These are phyloP conservation scores for Byasa hedistus DNA, from an alignment of 2,888 invertebrate genomes.

Conservation along the genomic window DNA sequence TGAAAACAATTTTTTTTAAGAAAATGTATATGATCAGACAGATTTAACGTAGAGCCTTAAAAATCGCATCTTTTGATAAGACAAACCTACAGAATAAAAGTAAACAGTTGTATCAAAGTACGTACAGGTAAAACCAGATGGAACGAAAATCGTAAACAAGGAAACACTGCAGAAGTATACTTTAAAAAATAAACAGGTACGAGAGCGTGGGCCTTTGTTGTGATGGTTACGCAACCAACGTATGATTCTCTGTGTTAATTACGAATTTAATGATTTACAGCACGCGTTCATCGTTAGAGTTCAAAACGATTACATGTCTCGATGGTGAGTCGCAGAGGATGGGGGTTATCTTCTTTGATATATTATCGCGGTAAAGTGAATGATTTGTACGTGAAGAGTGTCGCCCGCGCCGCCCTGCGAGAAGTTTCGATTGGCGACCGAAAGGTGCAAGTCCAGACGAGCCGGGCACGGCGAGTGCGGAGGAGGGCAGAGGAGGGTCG, in stretches of 20 bases:
- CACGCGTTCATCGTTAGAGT: slow-evolving; percentile 1
- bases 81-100: neutral
- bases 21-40: neutral
- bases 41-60: neutral
- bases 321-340: slow-evolving; percentile 6
- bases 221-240: slow-evolving; percentile 18
- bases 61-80: neutral
- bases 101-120: neutral
- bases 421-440: slow-evolving; percentile 30
- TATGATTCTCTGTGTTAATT: slow-evolving; percentile 16
- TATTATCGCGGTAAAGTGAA: slow-evolving; percentile 6
- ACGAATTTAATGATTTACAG: slow-evolving; percentile 16
- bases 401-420: neutral
- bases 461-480: slow-evolving; percentile 32
- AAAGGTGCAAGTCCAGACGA: slow-evolving; percentile 35
- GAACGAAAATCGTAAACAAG: neutral
- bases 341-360: slow-evolving; percentile 20
- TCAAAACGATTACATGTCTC: slow-evolving; percentile 13
- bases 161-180: neutral
- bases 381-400: slow-evolving; percentile 1
- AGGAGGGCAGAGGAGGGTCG: slow-evolving; percentile 32
- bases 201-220: slow-evolving; percentile 10
- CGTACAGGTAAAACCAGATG: neutral
- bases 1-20: neutral
- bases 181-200: neutral